Evolutionary conservation across 2,797 vertebrate genomes (phyloP), one percentile per base, ranked within the genome.

Genomic region (Mallotus villosus): DNA sequence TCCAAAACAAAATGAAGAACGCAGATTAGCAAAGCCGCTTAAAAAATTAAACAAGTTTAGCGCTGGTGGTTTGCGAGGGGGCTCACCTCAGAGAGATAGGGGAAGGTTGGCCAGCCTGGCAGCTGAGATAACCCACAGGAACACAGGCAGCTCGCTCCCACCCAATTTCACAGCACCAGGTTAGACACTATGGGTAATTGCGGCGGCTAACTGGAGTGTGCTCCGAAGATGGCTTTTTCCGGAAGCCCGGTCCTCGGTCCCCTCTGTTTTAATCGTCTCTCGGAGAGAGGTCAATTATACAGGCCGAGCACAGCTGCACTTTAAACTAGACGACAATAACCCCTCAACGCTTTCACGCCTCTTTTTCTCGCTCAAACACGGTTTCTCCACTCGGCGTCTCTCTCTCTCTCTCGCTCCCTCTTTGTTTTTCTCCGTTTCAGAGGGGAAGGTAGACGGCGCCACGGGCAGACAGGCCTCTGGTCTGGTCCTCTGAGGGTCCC

Each of bases 1-100:
- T 84, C 65, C 70, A 77, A 82, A 81, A 81, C 77, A 85, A 86
- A 86, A 74, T 65, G 77, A 73, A 75, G 80, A 78, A 78, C 46
- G 77, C 67, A 72, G 81, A 86, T 81, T 78, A 72, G 78, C 75
- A 79, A 84, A 80, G 82, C 78, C 64, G 75, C 78, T 83, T 84
- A 85, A 81, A 74, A 75, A 78, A 79, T 70, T 78, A 21, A 76
- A 74, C 74, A 74, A 80, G 74, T 76, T 57, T 68, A 62, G 63
- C 1, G 41, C 65, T 61, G 72, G 61, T 58, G 55, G n/a, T 55
- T 55, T 49, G 70, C 68, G 32, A 34, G 58, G 68, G 72, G 69
- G 76, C 72, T 77, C 80, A 81, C 80, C 76, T 79, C 76, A 32
- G 62, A 79, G 21, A 34, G 63, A 11, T 16, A 46, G 34, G n/a